Percentiles rank a stretch among this genome's conserved stretches.
These are phyloP conservation scores for Thereva unica DNA, from an alignment of 2,888 invertebrate species.

Conservation along the genomic window DNA sequence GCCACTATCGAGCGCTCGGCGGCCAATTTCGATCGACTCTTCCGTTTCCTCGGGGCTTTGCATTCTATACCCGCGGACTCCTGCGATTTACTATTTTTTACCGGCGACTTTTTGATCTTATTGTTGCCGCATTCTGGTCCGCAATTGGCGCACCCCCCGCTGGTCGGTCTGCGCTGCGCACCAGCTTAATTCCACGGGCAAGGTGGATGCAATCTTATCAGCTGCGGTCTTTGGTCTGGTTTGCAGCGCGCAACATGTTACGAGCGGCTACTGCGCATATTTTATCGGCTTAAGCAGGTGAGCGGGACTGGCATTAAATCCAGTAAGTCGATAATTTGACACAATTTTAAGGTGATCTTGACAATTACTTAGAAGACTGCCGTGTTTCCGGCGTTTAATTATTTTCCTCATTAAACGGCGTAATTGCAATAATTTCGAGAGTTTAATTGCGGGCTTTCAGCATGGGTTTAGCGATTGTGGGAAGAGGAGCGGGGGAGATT, in stretches of 20 bases:
- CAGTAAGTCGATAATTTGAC: conserved; percentile 29
- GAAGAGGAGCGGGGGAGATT: no score
- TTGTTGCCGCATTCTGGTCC: conserved; percentile 22
- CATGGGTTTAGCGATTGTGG: no score
- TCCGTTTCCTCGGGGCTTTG: conserved; percentile 1
- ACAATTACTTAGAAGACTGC: no score
- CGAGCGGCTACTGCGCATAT: conserved; percentile 32
- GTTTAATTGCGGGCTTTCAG: no score
- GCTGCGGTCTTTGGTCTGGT: conserved; percentile 9
- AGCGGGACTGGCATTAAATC: conserved; percentile 16
- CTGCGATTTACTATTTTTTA: conserved; percentile 8
- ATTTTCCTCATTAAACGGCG: no score
- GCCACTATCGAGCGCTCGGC: conserved; percentile 16
- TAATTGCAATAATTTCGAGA: no score
- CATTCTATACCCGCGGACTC: background rate
- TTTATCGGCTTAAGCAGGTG: conserved; percentile 29
- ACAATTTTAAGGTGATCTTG: conserved; percentile 15
- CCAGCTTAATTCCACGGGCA: conserved; percentile 22
- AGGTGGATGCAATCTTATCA: conserved; percentile 22
- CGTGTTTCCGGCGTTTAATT: no score
- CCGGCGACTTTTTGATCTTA: background rate
- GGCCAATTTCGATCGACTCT: conserved; percentile 17
- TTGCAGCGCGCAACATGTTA: conserved; percentile 21
- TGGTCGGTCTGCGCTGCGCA: conserved; percentile 14
- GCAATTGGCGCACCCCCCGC: conserved; percentile 33